Evolutionary conservation across 2,797 vertebrate genomes (phyloP), one percentile per base, ranked within the genome.

Genomic region (Karalla daura): DNA sequence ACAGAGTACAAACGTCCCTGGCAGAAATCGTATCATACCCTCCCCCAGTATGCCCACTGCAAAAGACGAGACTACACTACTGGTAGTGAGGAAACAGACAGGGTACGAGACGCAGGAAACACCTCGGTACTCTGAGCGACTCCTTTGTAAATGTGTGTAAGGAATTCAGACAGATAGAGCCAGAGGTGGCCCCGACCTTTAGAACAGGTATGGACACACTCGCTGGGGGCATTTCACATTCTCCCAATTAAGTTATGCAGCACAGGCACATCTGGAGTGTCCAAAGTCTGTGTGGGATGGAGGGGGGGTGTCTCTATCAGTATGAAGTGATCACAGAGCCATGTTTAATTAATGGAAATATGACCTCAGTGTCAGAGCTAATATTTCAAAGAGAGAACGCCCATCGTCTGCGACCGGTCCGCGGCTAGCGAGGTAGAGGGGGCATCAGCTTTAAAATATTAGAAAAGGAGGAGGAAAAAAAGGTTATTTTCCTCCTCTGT

Each of bases 291-390:
- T 27, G 63, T 47, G 61, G 80, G 86, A 88, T 74, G 76, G 78
- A n/a, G n/a, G n/a, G n/a, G n/a, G n/a, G n/a, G n/a, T n/a, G 64
- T 81, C 80, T 87, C 67, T 71, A 70, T 90, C 81, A 60, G 75
- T 60, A 51, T 43, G 69, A 80, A 86, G 88, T 88, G 76, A 84
- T 88, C 81, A 78, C 74, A 87, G 75, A 84, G 67, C 37, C 80
- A 83, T 88, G 88, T 87, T 88, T 88, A 90, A 91, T 89, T 87
- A 87, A 88, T 91, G 82, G 85, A 85, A 86, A 82, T 86, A 87
- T 88, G 88, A 88, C 83, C 83, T 74, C 46, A 27, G 76, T 89
- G 85, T 88, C 86, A 85, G 78, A 88, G 76, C 68, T 83, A 88
- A 88, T 91, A 84, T 50, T 85, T 91, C 83, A 91, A 66, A 76